Evolutionary conservation across 2,888 invertebrate genomes (phyloP).

Genomic region (Mesorhabditis sp.): DNA sequence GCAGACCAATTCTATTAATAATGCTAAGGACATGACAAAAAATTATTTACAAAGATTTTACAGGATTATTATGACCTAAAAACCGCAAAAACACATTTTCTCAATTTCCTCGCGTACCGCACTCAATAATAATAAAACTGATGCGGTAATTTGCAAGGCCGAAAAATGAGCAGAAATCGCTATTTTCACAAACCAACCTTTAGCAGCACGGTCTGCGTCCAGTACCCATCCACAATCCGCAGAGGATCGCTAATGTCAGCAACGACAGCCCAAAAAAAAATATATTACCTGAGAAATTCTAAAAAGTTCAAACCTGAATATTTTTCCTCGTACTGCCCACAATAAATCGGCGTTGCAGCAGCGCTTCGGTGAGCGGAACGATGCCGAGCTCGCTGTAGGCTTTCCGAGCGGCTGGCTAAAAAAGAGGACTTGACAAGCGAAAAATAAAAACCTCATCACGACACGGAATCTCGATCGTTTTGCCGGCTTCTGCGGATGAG

Average conservation of each 20-base stretch:
- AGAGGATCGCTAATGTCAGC: background rate
- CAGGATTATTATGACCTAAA: no score
- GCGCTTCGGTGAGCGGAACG: background rate
- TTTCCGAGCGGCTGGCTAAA: background rate
- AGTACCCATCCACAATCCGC: background rate
- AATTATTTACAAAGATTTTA: no score
- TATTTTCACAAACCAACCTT: background rate
- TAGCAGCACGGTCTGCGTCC: background rate
- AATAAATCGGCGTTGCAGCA: background rate
- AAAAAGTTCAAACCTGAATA: background rate
- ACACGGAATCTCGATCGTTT: background rate
- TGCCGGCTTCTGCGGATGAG: no score
- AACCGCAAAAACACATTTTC: no score
- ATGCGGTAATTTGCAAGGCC: no score
- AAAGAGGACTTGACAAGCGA: background rate
- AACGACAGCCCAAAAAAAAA: background rate
- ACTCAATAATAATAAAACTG: no score
- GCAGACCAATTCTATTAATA: no score
- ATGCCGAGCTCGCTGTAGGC: background rate
- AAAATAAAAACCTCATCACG: background rate
- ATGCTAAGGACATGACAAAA: no score
- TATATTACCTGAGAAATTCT: background rate
- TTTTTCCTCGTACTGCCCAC: conserved; percentile 1
- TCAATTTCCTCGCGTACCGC: no score
- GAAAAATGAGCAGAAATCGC: no score